A percentile compares a stretch with the other conserved stretches of the same genome.
Conservation (phyloP, 1,140 invertebrate species). For the Drosophila rhopaloa region DNA sequence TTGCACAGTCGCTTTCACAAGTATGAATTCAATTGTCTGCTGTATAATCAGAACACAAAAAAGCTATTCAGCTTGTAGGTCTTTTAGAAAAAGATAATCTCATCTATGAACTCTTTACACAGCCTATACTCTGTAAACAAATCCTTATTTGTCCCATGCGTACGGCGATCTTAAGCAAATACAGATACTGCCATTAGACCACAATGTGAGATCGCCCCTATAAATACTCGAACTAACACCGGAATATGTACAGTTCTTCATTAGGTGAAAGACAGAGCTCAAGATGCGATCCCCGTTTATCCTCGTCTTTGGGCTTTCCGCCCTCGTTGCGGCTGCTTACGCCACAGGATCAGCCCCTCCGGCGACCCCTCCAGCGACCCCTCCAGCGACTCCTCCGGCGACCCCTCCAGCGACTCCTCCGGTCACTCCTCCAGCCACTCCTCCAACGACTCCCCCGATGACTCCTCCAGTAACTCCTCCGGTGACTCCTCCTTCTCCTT, state of each 20-base stretch:
- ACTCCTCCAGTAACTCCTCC: background rate
- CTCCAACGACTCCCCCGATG: no score
- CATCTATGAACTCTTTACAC: background rate
- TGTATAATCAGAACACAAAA: background rate
- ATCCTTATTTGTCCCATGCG: background rate
- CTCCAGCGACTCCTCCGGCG: background rate
- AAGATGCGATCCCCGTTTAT: slow-evolving; percentile 1
- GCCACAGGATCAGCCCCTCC: background rate
- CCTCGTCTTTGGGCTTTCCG: background rate
- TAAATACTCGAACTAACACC: background rate
- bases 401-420: background rate
- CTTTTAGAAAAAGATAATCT: background rate
- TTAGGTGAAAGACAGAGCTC: background rate
- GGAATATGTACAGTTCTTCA: background rate
- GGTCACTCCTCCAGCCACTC: no score
- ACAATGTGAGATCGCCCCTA: background rate
- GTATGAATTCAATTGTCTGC: background rate
- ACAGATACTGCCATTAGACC: background rate
- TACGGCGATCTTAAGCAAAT: background rate
- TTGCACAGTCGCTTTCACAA: background rate
- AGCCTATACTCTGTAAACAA: background rate
- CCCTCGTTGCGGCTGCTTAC: background rate
- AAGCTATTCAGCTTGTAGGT: background rate
- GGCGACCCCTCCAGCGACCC: background rate
- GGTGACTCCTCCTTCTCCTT: background rate